These are phyloP conservation scores for Falcaria lacertinaria DNA, from an alignment of 2,888 invertebrate genomes.

Conservation along the genomic window DNA sequence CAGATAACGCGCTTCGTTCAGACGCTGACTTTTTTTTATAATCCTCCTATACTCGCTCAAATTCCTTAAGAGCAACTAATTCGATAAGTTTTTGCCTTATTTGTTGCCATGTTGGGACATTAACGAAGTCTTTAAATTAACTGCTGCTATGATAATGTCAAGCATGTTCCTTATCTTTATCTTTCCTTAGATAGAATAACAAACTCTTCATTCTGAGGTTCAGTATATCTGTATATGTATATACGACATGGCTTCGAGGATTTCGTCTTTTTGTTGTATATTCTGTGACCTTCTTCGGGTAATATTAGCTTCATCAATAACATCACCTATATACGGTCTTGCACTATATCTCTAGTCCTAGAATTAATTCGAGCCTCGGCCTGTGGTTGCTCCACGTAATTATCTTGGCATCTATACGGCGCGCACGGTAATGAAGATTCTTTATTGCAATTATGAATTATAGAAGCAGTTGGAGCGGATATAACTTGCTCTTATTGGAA, in stretches of 20 bases:
- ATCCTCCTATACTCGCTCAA: slow-evolving; percentile 38
- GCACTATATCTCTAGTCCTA: slow-evolving; percentile 46
- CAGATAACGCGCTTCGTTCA: slow-evolving; percentile 40
- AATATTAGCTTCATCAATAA: slow-evolving; percentile 42
- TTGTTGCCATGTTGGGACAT: slow-evolving; percentile 26
- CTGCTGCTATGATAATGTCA: slow-evolving; percentile 20
- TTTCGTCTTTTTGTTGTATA: slow-evolving; percentile 19
- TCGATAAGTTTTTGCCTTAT: slow-evolving; percentile 36
- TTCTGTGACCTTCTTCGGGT: slow-evolving; percentile 24
- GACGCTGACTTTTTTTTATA: slow-evolving; percentile 43
- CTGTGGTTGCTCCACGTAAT: slow-evolving; percentile 43
- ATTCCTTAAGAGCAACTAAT: slow-evolving; percentile 31
- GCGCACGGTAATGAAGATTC: slow-evolving; percentile 62
- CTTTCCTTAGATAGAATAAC: neutral
- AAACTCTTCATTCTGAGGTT: slow-evolving; percentile 16
- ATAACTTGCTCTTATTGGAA: slow-evolving; percentile 14
- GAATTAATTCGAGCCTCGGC: slow-evolving; percentile 52
- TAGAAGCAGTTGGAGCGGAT: slow-evolving; percentile 35
- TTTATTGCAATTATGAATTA: slow-evolving; percentile 56
- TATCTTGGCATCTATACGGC: slow-evolving; percentile 57
- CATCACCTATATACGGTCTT: slow-evolving; percentile 28
- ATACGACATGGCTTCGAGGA: slow-evolving; percentile 13
- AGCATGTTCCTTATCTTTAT: slow-evolving; percentile 2
- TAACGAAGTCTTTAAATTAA: slow-evolving; percentile 29
- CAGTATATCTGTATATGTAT: no score